phyloP scores from a whole-genome alignment of 2,113 vertebrate species.

The Gallinago undulata region DNA sequence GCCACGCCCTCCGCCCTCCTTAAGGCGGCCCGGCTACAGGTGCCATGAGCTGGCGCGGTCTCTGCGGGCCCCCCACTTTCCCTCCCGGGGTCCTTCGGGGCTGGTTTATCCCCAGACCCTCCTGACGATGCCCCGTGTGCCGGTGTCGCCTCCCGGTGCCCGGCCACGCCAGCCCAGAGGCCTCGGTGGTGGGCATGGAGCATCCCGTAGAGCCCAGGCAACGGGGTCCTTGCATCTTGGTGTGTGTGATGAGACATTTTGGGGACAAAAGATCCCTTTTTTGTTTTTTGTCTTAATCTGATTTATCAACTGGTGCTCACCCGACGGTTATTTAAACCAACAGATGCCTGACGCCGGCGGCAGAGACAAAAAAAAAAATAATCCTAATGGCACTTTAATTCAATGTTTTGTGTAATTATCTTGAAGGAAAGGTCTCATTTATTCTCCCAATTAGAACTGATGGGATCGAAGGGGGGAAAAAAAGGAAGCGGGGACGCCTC shows the following conservation, averaged over 20 bases:
- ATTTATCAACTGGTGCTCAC: fast-evolving
- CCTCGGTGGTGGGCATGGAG: background rate
- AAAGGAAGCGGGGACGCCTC: background rate
- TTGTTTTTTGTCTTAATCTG: background rate
- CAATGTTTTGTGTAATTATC: background rate
- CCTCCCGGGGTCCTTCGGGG: fast-evolving
- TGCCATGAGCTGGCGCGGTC: fast-evolving
- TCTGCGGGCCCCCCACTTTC: fast-evolving
- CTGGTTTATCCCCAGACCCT: fast-evolving
- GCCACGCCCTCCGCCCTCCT: background rate
- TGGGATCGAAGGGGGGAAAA: background rate
- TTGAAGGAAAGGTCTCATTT: conserved; percentile 19
- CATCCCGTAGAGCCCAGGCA: fast-evolving
- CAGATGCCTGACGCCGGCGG: background rate
- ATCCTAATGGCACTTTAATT: background rate
- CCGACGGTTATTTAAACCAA: background rate
- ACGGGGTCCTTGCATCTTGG: fast-evolving
- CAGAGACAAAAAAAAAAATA: background rate
- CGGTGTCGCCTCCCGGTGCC: background rate
- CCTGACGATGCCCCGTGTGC: fast-evolving
- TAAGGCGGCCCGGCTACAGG: background rate
- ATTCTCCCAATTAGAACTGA: background rate
- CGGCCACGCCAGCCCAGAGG: background rate
- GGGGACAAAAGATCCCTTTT: background rate
- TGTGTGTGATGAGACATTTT: fast-evolving